phyloP scores from a whole-genome alignment of 2,797 vertebrate genomes.

The Diplodus sargus region DNA sequence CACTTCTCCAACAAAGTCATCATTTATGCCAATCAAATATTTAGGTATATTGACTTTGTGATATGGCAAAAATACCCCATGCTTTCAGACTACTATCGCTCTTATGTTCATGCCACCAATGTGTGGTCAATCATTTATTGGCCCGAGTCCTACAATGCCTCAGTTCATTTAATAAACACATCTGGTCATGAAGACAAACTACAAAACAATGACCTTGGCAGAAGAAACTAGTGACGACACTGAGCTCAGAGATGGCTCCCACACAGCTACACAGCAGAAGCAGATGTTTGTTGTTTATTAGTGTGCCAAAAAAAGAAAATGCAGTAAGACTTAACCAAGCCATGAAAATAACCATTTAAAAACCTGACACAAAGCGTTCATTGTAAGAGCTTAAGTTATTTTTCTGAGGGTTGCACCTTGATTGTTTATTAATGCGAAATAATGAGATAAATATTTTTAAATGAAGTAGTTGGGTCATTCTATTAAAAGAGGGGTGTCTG shows the following conservation, averaged over 20 bases:
- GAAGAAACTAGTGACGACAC: background rate
- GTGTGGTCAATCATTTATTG: background rate
- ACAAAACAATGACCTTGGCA: background rate
- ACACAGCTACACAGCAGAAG: background rate
- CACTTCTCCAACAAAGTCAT: slow-evolving; percentile 1
- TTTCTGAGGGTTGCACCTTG: background rate
- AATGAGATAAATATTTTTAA: background rate
- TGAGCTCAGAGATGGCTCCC: background rate
- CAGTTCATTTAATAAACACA: background rate
- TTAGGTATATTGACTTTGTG: background rate
- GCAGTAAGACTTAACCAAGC: background rate
- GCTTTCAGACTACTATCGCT: background rate
- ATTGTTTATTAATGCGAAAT: background rate
- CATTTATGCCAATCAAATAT: slow-evolving; percentile 15
- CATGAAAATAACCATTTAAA: no score
- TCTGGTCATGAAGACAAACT: background rate
- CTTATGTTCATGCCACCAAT: background rate
- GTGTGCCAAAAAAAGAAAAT: background rate
- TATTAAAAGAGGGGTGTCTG: background rate
- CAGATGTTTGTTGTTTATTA: no score
- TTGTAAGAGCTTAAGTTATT: background rate
- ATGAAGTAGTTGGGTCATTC: background rate
- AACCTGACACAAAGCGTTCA: background rate
- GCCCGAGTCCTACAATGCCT: background rate
- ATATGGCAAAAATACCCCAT: background rate